A percentile compares a stretch with the other conserved stretches of the same genome.
Evolutionary conservation across 2,888 invertebrate species (phyloP).

Genomic region (Dynastes maya): DNA sequence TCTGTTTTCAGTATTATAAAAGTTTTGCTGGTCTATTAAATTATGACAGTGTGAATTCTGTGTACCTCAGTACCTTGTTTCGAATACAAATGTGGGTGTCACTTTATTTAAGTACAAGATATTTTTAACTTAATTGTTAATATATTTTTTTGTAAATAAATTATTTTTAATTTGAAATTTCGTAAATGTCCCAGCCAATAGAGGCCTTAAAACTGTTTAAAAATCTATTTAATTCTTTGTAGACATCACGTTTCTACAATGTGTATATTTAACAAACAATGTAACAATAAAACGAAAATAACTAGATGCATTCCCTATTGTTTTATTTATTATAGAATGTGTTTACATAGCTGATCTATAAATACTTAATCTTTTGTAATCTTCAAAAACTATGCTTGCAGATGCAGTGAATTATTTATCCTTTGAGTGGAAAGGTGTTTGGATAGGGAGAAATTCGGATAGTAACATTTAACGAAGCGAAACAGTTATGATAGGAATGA

Average conservation of each 20-base stretch:
- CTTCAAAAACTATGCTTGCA: no score
- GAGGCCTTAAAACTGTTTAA: conserved; percentile 65
- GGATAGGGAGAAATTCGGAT: no score
- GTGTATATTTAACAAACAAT: conserved; percentile 59
- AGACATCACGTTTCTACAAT: conserved; percentile 63
- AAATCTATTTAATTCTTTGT: conserved; percentile 61
- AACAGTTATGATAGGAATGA: no score
- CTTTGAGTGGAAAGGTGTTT: no score
- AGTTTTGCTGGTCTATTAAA: conserved; percentile 8
- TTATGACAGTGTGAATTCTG: conserved; percentile 26
- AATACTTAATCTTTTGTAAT: no score
- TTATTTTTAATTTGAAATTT: conserved; percentile 61
- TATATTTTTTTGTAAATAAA: conserved; percentile 61
- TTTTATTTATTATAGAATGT: conserved; percentile 40
- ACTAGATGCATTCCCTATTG: conserved; percentile 57
- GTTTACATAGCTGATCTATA: no score
- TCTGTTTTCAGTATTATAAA: conserved; percentile 33
- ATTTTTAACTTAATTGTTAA: conserved; percentile 61
- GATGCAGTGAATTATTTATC: no score
- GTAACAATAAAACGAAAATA: conserved; percentile 54
- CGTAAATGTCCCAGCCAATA: conserved; percentile 66
- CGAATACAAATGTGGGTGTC: conserved; percentile 55
- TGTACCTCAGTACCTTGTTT: conserved; percentile 46
- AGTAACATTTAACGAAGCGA: no score
- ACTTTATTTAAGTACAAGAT: conserved; percentile 60